Percentiles rank a stretch among this genome's conserved stretches.
Conservation (phyloP, 2,888 invertebrate species). For the Epiblema foenella region DNA sequence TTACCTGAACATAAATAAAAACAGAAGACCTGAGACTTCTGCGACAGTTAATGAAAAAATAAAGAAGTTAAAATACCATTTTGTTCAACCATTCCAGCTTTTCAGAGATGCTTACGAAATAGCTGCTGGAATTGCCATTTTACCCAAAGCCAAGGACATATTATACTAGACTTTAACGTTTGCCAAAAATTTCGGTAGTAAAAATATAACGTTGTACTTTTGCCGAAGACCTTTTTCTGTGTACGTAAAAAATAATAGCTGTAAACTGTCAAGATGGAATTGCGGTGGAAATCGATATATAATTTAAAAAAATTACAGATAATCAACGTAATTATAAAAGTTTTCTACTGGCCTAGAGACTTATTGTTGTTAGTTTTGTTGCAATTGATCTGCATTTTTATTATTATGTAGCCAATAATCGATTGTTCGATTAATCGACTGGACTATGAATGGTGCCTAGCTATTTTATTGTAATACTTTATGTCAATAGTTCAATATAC, state of each 20-base stretch:
- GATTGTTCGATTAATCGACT: background rate
- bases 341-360: no score
- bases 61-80: no score
- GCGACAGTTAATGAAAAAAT: background rate
- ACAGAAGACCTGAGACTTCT: background rate
- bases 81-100: background rate
- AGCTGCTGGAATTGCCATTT: background rate
- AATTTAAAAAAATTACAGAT: background rate
- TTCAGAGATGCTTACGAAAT: background rate
- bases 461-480: no score
- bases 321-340: no score
- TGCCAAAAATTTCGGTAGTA: slow-evolving; percentile 31
- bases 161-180: slow-evolving; percentile 29
- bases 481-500: no score
- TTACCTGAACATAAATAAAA: no score
- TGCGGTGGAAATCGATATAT: background rate
- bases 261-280: slow-evolving; percentile 1
- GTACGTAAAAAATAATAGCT: slow-evolving; percentile 25
- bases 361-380: no score
- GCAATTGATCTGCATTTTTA: background rate
- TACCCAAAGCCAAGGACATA: slow-evolving; percentile 20
- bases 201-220: slow-evolving; percentile 30
- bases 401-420: background rate
- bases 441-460: no score
- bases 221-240: slow-evolving; percentile 28